Percentiles rank a stretch among this genome's conserved stretches.
These are phyloP conservation scores for Drosophila putrida DNA, from an alignment of 2,888 invertebrate species.

Conservation along the genomic window DNA sequence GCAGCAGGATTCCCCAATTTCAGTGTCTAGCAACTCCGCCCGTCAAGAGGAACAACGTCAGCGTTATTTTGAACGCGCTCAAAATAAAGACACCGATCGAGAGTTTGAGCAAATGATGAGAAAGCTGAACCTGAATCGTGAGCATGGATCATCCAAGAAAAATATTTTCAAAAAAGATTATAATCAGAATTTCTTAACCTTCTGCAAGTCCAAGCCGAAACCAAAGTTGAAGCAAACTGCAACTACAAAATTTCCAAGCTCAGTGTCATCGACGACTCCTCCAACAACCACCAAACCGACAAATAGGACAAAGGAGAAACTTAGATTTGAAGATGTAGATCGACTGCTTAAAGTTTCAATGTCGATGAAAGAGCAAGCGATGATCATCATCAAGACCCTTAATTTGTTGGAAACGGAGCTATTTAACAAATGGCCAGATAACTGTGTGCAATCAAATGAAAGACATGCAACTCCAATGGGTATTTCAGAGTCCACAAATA, in stretches of 20 bases:
- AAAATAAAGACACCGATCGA: slow-evolving; percentile 38
- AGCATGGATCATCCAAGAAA: not conserved
- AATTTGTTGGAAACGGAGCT: slow-evolving; percentile 48
- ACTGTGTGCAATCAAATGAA: not conserved
- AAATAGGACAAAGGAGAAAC: not conserved
- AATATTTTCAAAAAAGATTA: not conserved
- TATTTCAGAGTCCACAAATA: not conserved
- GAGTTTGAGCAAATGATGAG: slow-evolving; percentile 31
- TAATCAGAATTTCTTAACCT: not conserved
- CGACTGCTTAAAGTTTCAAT: slow-evolving; percentile 8
- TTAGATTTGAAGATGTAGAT: not conserved
- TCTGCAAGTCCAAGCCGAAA: not conserved
- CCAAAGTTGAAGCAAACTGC: not conserved
- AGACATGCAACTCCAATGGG: not conserved
- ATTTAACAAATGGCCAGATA: slow-evolving; percentile 10
- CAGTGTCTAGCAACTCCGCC: not conserved
- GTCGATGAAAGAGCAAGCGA: slow-evolving; percentile 44
- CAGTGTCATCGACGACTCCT: not conserved
- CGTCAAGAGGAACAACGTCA: slow-evolving; percentile 3
- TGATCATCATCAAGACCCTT: slow-evolving; percentile 44
- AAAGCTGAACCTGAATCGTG: slow-evolving; percentile 10
- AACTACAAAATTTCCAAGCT: not conserved
- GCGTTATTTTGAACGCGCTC: slow-evolving; percentile 18
- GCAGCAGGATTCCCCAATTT: not conserved
- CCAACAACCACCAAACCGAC: not conserved